Percentiles rank a stretch among this genome's conserved stretches.
Evolutionary conservation across 2,113 vertebrate genomes (phyloP).

Genomic region (Crocuta crocuta): DNA sequence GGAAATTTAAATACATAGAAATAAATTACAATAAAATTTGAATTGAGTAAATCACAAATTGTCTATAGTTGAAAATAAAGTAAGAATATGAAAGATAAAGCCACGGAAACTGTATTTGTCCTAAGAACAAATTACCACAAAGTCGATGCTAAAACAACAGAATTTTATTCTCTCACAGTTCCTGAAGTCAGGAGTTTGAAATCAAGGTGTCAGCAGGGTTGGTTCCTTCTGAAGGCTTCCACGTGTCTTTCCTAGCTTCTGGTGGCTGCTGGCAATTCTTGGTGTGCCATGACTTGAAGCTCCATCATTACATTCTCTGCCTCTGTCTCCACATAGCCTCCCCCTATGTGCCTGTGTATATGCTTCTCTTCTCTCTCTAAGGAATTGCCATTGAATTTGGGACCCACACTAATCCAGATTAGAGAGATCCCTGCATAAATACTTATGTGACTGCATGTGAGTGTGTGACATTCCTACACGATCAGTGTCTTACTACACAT

Average conservation of each 20-base stretch:
- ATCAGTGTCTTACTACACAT: not conserved
- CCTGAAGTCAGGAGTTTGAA: not conserved
- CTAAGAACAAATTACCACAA: not conserved
- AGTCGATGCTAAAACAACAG: not conserved
- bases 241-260: not conserved
- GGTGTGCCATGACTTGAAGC: not conserved
- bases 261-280: not conserved
- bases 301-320: not conserved
- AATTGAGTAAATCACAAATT: slow-evolving; percentile 17
- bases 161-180: not conserved
- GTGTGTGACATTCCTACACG: not conserved
- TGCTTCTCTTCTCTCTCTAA: not conserved
- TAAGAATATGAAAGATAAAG: not conserved
- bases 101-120: slow-evolving; percentile 1
- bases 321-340: not conserved
- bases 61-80: not conserved
- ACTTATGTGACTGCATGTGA: not conserved
- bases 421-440: not conserved
- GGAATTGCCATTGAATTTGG: not conserved
- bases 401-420: not conserved
- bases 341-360: too few relatives aligned
- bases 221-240: not conserved
- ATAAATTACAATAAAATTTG: slow-evolving; percentile 1
- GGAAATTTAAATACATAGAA: slow-evolving; percentile 8
- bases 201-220: not conserved